Evolutionary conservation across 2,113 vertebrate genomes (phyloP).

Genomic region (Chloropsis hardwickii): DNA sequence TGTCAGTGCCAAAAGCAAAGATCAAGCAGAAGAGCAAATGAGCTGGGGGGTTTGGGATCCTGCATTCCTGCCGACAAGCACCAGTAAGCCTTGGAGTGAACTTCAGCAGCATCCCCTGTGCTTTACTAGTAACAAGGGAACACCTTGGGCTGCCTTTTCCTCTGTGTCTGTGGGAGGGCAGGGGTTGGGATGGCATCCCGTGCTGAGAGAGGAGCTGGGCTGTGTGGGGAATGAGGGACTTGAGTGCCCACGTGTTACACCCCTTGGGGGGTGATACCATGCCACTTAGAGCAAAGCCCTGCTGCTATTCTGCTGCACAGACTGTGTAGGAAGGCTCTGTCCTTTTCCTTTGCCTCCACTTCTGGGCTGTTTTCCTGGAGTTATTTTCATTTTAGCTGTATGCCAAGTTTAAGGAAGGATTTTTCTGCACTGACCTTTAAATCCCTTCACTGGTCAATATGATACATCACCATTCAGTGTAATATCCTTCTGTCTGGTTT

Average conservation of each 20-base stretch:
- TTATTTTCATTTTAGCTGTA: constrained; percentile 38
- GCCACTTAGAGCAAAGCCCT: not conserved
- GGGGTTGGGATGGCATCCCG: fast-evolving
- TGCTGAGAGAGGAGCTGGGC: not conserved
- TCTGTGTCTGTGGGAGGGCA: not conserved
- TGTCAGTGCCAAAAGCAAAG: not conserved
- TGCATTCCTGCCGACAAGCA: not conserved
- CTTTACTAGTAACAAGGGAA: not conserved
- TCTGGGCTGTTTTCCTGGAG: not conserved
- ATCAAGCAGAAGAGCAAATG: not conserved
- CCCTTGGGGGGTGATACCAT: fast-evolving
- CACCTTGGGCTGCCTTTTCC: not conserved
- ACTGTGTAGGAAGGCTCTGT: fast-evolving
- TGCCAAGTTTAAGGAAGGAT: constrained; percentile 44
- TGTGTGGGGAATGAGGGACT: fast-evolving
- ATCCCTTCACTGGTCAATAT: constrained; percentile 63
- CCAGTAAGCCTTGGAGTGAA: not conserved
- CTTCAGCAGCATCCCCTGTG: not conserved
- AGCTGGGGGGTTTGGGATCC: not conserved
- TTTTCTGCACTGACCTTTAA: constrained; percentile 64
- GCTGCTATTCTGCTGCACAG: not conserved
- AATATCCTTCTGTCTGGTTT: constrained; percentile 62
- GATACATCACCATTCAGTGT: constrained; percentile 44
- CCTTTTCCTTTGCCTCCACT: not conserved
- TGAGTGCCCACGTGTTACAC: fast-evolving